Percentiles rank a stretch among this genome's conserved stretches.
phyloP scores from a whole-genome alignment of 2,797 vertebrate species.

The Anguilla pacifica region DNA sequence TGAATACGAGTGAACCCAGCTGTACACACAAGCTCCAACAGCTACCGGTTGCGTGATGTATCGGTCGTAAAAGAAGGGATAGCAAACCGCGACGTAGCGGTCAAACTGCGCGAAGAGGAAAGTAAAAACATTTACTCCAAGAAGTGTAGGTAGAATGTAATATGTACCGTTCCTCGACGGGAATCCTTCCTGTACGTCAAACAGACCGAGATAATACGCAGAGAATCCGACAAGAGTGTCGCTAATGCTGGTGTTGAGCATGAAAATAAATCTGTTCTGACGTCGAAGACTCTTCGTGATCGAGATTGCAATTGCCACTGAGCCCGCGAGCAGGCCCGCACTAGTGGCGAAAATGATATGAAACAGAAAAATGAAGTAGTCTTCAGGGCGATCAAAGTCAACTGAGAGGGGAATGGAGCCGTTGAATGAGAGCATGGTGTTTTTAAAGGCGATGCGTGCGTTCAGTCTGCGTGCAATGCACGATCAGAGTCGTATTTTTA shows the following conservation, averaged over 20 bases:
- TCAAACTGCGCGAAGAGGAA: constrained; percentile 80
- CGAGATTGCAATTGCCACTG: constrained; percentile 69
- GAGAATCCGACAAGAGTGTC: constrained; percentile 76
- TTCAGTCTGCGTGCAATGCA: not conserved
- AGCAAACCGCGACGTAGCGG: constrained; percentile 74
- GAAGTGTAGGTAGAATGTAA: constrained; percentile 75
- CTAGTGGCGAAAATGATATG: constrained; percentile 72
- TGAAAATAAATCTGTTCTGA: constrained; percentile 80
- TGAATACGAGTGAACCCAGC: constrained; percentile 73
- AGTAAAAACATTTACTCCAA: constrained; percentile 76
- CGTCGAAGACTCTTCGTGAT: constrained; percentile 61
- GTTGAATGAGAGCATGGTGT: constrained; percentile 64
- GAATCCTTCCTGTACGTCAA: constrained; percentile 77
- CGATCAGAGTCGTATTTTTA: not conserved
- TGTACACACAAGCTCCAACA: constrained; percentile 64
- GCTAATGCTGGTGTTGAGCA: constrained; percentile 80
- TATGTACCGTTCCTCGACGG: constrained; percentile 72
- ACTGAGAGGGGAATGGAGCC: constrained; percentile 68
- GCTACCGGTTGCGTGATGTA: constrained; percentile 61
- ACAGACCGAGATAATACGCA: constrained; percentile 76
- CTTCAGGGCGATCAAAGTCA: constrained; percentile 64
- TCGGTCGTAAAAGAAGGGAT: constrained; percentile 75
- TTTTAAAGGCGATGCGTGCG: not conserved
- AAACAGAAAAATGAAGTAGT: constrained; percentile 73
- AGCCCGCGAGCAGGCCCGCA: constrained; percentile 69